A percentile compares a stretch with the other conserved stretches of the same genome.
These are phyloP conservation scores for Amblyopsis rosae DNA, from an alignment of 2,113 vertebrate genomes.

Conservation along the genomic window DNA sequence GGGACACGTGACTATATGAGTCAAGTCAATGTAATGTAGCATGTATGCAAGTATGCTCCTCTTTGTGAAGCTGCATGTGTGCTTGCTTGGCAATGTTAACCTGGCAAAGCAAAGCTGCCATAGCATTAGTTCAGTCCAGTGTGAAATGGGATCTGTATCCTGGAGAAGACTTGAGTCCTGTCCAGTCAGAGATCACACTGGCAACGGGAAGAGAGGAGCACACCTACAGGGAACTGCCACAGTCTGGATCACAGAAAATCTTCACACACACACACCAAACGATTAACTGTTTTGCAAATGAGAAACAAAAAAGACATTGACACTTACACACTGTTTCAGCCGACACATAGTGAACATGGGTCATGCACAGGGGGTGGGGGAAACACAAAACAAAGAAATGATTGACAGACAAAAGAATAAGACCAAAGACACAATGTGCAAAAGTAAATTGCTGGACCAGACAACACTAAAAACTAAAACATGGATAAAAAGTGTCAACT, in stretches of 20 bases:
- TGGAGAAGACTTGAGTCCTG: conserved; percentile 2
- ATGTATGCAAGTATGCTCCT: conserved; percentile 2
- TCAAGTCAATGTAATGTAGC: not conserved
- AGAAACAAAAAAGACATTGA: conserved; percentile 7
- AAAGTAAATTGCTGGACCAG: conserved; percentile 37
- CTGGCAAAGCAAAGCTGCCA: conserved; percentile 10
- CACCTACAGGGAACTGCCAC: not conserved
- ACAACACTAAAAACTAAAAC: conserved; percentile 43
- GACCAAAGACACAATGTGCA: conserved; percentile 34
- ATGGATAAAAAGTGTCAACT: conserved; percentile 59
- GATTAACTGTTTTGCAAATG: not conserved
- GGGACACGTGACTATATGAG: not conserved
- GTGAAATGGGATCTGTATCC: conserved; percentile 18
- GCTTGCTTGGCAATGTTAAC: conserved; percentile 2
- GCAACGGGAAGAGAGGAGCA: conserved; percentile 12
- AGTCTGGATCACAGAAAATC: not conserved
- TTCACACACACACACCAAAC: not conserved
- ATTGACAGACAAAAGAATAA: conserved; percentile 29
- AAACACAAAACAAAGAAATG: conserved; percentile 29
- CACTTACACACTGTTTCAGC: conserved; percentile 91
- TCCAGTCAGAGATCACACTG: not conserved
- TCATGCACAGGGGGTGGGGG: conserved; percentile 46
- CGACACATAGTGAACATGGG: conserved; percentile 78
- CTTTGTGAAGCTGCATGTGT: not conserved
- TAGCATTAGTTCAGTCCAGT: conserved; percentile 23